A percentile compares a stretch with the other conserved stretches of the same genome.
phyloP scores from a whole-genome alignment of 2,113 vertebrate genomes.

The Cynopterus brachyotis region DNA sequence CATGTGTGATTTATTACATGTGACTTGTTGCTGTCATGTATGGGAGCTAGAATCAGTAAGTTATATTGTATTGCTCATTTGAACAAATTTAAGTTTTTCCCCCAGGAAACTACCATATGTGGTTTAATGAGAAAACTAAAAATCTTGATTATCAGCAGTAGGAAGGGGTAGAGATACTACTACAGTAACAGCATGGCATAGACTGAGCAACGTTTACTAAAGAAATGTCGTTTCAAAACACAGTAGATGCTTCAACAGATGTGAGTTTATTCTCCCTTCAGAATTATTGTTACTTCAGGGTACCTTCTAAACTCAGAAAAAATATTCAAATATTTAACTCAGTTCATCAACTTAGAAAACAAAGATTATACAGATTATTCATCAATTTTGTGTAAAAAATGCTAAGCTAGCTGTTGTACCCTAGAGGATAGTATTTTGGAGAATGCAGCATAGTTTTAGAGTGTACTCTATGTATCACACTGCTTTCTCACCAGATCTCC shows the following conservation, averaged over 20 bases:
- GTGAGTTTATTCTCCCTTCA: not conserved
- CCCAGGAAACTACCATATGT: not conserved
- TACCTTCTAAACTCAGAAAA: not conserved
- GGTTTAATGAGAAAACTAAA: not conserved
- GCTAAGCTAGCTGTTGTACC: not conserved
- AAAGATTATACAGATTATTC: not conserved
- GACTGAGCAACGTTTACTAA: not conserved
- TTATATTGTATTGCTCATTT: not conserved
- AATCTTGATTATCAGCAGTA: not conserved
- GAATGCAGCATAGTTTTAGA: not conserved
- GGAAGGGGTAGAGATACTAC: not conserved
- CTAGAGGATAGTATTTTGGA: not conserved
- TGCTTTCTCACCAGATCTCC: not conserved
- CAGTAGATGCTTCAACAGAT: not conserved
- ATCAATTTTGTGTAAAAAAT: not conserved
- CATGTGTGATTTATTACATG: not conserved
- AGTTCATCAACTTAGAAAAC: not conserved
- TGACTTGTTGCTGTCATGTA: not conserved
- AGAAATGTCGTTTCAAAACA: not conserved
- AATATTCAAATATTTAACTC: not conserved
- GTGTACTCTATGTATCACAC: fast-evolving
- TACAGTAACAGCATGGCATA: not conserved
- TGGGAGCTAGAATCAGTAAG: not conserved
- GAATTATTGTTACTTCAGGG: not conserved
- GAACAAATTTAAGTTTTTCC: not conserved